Evolutionary conservation across 1,140 invertebrate species (phyloP), one percentile per base, ranked within the genome.

Genomic region (Calephelis virginiensis): DNA sequence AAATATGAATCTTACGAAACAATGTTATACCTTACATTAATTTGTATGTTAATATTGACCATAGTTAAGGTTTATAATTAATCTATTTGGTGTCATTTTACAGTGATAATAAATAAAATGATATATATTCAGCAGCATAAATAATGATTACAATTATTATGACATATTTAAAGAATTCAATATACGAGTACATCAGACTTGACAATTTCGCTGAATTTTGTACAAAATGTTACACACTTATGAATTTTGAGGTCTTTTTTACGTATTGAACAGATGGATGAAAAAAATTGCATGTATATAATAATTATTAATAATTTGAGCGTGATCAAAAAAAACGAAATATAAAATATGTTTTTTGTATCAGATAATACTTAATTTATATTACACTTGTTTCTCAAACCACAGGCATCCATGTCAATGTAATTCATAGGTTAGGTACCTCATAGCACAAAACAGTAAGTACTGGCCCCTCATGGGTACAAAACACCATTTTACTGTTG

Each of bases 51-150:
- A 82, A 63, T 75, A 78, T 68, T 66, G 72, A 63, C 72, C 72
- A 73, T 77, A 72, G 70, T 67, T 64, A 64, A 76, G 78, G 67
- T 50, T 71, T 73, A 80, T 83, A 86, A 85, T 67, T 50, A 37
- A 53, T 53, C 80, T 84, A 88, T 81, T 90, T 88, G 85, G 85
- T 90, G 81, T 88, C 86, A 80, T 72, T 75, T 87, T 88, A 90
- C 85, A 88, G 85, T 88, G 78, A 78, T 69, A 80, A 43, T 8
- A 43, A 43, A 6, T 43, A 66, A 63, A 67, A 67, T 75, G 74
- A 76, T 76, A 82, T 75, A 69, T 64, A 60, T 37, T 70, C 73
- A 70, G 76, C 82, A 77, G 76, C 66, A 60, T 67, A 80, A 75
- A 80, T 77, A 83, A 83, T 70, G 74, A 75, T 74, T 76, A 82